phyloP scores from a whole-genome alignment of 2,113 vertebrate species.

The Chionis minor region DNA sequence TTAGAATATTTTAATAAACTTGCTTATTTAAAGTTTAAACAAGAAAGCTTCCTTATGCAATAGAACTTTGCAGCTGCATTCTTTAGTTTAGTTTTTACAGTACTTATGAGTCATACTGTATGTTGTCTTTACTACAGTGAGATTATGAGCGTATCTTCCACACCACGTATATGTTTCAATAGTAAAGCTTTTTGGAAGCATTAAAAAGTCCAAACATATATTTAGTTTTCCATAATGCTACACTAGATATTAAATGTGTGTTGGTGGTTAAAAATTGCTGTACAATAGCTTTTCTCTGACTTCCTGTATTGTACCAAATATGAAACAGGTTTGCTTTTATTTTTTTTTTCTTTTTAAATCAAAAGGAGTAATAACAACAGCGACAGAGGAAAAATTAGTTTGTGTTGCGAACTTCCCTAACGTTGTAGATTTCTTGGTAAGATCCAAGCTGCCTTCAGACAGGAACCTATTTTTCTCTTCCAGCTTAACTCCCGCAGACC shows the following conservation, averaged over 20 bases:
- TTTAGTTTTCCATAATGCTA: conserved; percentile 65
- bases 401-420: conserved; percentile 9
- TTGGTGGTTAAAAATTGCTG: conserved; percentile 69
- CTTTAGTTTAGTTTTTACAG: conserved; percentile 71
- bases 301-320: conserved; percentile 57
- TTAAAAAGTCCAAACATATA: conserved; percentile 56
- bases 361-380: conserved; percentile 47
- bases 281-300: conserved; percentile 64
- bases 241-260: conserved; percentile 73
- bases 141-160: conserved; percentile 63
- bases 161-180: conserved; percentile 60
- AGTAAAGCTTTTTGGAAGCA: conserved; percentile 68
- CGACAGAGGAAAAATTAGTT: conserved; percentile 16
- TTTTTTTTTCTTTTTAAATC: neutral
- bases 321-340: neutral
- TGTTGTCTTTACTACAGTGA: conserved; percentile 67
- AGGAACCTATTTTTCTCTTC: neutral
- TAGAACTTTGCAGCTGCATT: conserved; percentile 72
- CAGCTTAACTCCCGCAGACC: conserved; percentile 12
- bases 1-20: conserved; percentile 77
- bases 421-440: neutral
- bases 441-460: conserved; percentile 10
- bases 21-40: conserved; percentile 77
- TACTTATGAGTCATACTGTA: conserved; percentile 45
- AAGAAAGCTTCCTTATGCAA: conserved; percentile 75